Percentiles rank a stretch among this genome's conserved stretches.
These are phyloP conservation scores for Ataeniobius toweri DNA, from an alignment of 2,797 vertebrate species.

Conservation along the genomic window DNA sequence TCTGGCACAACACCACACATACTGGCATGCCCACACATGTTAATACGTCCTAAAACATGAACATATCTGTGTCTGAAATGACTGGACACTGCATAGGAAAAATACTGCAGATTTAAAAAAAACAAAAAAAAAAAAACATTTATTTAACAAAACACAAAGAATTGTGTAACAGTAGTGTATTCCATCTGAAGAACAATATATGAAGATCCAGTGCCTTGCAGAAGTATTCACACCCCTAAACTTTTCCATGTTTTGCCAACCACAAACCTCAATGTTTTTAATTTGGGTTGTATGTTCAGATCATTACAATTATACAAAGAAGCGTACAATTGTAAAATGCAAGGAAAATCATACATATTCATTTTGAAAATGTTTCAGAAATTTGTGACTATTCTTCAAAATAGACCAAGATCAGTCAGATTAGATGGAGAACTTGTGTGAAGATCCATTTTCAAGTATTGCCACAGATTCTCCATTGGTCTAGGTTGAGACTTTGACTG, in stretches of 20 bases:
- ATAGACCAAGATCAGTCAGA: neutral
- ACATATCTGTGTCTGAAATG: conserved; percentile 20
- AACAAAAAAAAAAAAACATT: neutral
- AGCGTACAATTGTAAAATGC: neutral
- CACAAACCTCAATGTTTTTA: neutral
- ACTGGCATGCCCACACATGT: conserved; percentile 77
- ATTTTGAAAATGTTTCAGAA: neutral
- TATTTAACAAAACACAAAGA: neutral
- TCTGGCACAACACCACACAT: conserved; percentile 71
- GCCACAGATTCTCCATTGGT: neutral
- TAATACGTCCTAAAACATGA: conserved; percentile 63
- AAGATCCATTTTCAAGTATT: neutral
- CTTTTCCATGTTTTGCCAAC: neutral
- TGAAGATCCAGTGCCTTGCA: neutral
- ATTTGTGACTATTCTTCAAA: neutral
- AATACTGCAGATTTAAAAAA: neutral
- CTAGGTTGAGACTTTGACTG: neutral
- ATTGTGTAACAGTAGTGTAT: neutral
- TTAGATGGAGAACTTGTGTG: neutral
- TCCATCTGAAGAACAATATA: conserved; percentile 21
- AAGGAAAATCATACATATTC: neutral
- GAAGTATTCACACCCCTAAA: neutral
- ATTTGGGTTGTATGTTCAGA: neutral
- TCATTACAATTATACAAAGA: neutral
- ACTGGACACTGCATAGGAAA: neutral